A percentile compares a stretch with the other conserved stretches of the same genome.
These are phyloP conservation scores for Centropus unirufus DNA, from an alignment of 2,113 vertebrate species.

Conservation along the genomic window DNA sequence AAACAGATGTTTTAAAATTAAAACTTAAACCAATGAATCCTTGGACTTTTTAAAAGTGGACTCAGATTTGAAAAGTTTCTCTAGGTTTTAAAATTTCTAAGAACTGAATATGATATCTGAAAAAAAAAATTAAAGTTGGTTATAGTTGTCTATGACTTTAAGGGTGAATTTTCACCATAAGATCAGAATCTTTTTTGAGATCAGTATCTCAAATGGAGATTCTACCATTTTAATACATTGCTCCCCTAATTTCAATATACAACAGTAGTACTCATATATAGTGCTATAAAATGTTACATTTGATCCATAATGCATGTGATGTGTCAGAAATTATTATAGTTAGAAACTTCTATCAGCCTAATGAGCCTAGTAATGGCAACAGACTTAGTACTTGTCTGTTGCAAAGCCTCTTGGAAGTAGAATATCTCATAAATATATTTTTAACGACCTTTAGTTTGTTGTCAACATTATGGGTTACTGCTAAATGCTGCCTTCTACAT, in stretches of 20 bases:
- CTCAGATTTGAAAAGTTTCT: neutral
- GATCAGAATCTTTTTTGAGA: neutral
- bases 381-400: neutral
- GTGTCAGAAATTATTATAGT: neutral
- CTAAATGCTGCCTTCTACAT: neutral
- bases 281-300: neutral
- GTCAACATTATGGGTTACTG: neutral
- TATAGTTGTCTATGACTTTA: neutral
- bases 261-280: neutral
- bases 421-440: neutral
- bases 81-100: neutral
- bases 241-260: neutral
- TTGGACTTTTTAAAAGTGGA: neutral
- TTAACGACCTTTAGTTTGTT: neutral
- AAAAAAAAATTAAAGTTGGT: neutral
- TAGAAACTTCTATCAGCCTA: neutral
- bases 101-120: neutral
- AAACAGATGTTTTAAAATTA: neutral
- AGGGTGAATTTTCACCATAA: neutral
- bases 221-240: neutral
- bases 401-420: neutral
- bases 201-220: neutral
- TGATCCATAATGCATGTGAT: neutral
- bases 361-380: neutral
- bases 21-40: neutral